Evolutionary conservation across 2,113 vertebrate genomes (phyloP), one percentile per base, ranked within the genome.

Genomic region (Corvus hawaiiensis): DNA sequence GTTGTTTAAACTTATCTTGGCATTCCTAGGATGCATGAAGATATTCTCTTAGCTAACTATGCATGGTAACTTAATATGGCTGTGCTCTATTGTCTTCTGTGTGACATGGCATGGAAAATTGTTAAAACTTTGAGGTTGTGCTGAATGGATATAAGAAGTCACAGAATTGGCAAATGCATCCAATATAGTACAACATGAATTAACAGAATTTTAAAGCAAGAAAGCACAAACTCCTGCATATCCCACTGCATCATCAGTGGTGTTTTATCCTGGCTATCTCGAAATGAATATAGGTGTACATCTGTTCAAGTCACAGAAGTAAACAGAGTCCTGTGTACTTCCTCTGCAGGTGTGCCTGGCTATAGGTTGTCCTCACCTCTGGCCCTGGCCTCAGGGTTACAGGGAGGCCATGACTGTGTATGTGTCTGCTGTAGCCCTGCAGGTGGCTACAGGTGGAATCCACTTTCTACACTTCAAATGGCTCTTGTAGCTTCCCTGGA

Each of bases 341-440:
- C 9, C 48, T 27, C 11, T 49, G 12, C 33, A 16, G 0, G 0
- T 49, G 41, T 2, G 7, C 19, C 76, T 89, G 58, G 28, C 32
- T 48, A 0, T 1, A 11, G 52, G 5, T 2, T 63, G 56, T 30
- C 37, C 32, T 49, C 16, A 10, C 13, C n/a, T 35, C 33, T 64
- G 64, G 15, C 11, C 7, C 56, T 62, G n/a, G 30, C 35, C 51
- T 26, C 18, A 2, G 32, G n/a, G 19, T 32, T 15, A 1, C 56
- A 18, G 39, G 28, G 10, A 49, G 18, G 10, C 26, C 0, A 0
- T 10, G 35, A 6, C 14, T 39, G 9, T 30, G 11, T 19, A 6
- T 0, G 0, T 17, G 43, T n/a, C 35, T 51, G 22, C 43, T 78
- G 33, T 3, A 87, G 55, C 39, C 6, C 28, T 69, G 64, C 64